Percentiles rank a stretch among this genome's conserved stretches.
Conservation (phyloP, 2,888 invertebrate genomes). For the Torymus texanus region DNA sequence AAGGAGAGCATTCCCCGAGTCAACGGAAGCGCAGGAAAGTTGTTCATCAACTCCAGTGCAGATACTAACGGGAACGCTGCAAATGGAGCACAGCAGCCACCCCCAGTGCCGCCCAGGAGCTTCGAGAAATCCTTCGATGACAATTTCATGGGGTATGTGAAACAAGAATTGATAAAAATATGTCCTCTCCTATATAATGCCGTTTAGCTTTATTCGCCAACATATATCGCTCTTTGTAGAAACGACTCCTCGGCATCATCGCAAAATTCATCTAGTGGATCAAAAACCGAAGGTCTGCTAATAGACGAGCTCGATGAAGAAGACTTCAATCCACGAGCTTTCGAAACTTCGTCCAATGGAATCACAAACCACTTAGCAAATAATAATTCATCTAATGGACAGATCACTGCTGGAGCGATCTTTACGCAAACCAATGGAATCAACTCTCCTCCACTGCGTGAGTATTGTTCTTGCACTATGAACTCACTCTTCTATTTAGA, state of each 20-base stretch:
- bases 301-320: conserved; percentile 86
- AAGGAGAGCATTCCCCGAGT: conserved; percentile 65
- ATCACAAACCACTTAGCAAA: conserved; percentile 66
- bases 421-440: conserved; percentile 75
- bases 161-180: neutral
- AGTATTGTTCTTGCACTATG: conserved; percentile 68
- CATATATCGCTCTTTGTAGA: conserved; percentile 44
- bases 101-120: conserved; percentile 71
- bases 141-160: conserved; percentile 67
- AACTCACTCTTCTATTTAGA: neutral
- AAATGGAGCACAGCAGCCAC: conserved; percentile 70
- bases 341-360: conserved; percentile 79
- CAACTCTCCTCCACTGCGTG: conserved; percentile 83
- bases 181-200: no score
- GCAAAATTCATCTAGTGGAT: conserved; percentile 82
- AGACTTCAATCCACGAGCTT: conserved; percentile 93
- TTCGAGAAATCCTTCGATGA: conserved; percentile 74
- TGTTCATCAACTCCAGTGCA: conserved; percentile 61
- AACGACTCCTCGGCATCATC: conserved; percentile 64
- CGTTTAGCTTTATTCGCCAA: no score
- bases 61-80: conserved; percentile 73
- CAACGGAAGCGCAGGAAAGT: conserved; percentile 66
- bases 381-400: conserved; percentile 69
- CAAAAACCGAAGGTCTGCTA: conserved; percentile 85
- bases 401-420: conserved; percentile 74